Base-by-base conservation (phyloP, 2,113 vertebrate species). In the Illadopsis cleaveri region DNA sequence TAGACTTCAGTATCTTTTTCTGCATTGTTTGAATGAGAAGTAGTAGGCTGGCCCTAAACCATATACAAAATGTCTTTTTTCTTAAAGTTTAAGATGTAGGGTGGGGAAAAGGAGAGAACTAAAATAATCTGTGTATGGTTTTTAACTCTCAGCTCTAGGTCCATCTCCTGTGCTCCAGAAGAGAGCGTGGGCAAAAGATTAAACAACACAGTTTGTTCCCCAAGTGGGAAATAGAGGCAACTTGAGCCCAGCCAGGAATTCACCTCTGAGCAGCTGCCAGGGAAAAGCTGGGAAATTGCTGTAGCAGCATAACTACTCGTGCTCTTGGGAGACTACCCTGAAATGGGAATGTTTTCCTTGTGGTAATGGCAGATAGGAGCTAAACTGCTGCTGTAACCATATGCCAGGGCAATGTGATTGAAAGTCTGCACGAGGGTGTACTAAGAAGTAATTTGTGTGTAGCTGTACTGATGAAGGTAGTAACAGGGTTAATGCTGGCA, bases 401-500 rank as follows among this genome's bases (percentile, higher is more conserved):
- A 25, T 82, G 84, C 50, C 68, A 90, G 50, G 78, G 81, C 71
- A 90, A 23, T 58, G 77, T 56, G 86, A 66, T 84, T 83, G 90
- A 54, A 72, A 73, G 35, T 69, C 68, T 76, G 61, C 13, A 3
- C 19, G 35, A 70, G 87, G 37, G 25, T 56, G 68, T 92, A 33
- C 73, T 64, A 5, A 6, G n/a, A 66, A 77, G 58, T 79, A 86
- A 68, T 86, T 73, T 76, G 47, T 35, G 28, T 64, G 65, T 89
- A 85, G 90, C 69, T 91, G 66, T 53, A 38, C 65, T 87, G 86
- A 82, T 92, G 91, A 78, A 79, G 85, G 93, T 93, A 96, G 78
- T 92, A 72, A 76, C 45, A 91, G 92, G 88, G 92, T 95, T 95
- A 97, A 95, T 9, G 21, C 37, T 78, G 66, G 61, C 58, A 79